Percentiles rank a stretch among this genome's conserved stretches.
phyloP scores from a whole-genome alignment of 2,797 vertebrate species.

The Atherinosoma microstoma region DNA sequence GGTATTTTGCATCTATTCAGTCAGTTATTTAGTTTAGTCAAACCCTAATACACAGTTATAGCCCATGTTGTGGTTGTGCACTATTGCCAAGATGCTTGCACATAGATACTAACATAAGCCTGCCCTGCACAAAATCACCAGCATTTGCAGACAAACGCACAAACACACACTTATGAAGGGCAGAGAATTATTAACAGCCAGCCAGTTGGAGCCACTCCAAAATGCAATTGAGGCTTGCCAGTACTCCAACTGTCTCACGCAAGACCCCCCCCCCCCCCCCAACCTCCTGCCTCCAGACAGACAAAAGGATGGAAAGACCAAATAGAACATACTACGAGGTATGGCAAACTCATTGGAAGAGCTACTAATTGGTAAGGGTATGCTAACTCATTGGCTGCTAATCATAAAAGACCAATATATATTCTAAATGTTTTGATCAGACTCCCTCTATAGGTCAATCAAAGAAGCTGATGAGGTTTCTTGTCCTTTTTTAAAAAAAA shows the following conservation, averaged over 20 bases:
- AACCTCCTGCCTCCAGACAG: not conserved
- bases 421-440: not conserved
- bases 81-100: not conserved
- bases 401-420: not conserved
- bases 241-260: constrained; percentile 12
- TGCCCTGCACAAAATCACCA: not conserved
- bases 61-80: not conserved
- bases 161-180: not conserved
- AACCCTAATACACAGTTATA: not conserved
- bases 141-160: not conserved
- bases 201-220: constrained; percentile 1
- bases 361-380: not conserved
- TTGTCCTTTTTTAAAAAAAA: too few relatives aligned
- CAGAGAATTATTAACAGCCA: not conserved
- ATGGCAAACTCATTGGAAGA: not conserved
- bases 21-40: not conserved
- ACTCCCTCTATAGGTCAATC: not conserved
- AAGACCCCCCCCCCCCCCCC: not conserved
- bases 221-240: constrained; percentile 15
- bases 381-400: not conserved
- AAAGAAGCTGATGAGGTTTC: not conserved
- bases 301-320: not conserved
- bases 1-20: not conserved
- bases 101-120: not conserved
- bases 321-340: not conserved